A percentile compares a stretch with the other conserved stretches of the same genome.
Evolutionary conservation across 2,888 invertebrate species (phyloP).

Genomic region (Chaitophorus viminalis): DNA sequence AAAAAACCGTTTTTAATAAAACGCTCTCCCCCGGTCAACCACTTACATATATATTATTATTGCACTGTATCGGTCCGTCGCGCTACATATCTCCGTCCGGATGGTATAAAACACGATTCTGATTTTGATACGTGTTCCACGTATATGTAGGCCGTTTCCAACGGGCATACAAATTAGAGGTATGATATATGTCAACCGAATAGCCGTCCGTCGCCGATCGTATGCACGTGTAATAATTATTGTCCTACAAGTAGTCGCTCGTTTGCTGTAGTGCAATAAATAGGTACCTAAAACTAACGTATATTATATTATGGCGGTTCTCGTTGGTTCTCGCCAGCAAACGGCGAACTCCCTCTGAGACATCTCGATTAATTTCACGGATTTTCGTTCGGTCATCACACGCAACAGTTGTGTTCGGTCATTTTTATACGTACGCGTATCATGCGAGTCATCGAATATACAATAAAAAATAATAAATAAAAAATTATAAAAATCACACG

Average conservation of each 20-base stretch:
- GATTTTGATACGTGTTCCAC: background rate
- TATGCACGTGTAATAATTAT: background rate
- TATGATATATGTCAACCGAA: background rate
- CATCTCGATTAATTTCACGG: conserved; percentile 15
- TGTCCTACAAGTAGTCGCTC: background rate
- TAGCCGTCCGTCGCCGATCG: background rate
- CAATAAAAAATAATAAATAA: background rate
- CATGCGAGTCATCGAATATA: background rate
- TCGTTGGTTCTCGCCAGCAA: too few relatives aligned
- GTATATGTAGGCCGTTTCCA: conserved; percentile 26
- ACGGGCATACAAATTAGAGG: conserved; percentile 37
- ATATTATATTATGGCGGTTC: too few relatives aligned
- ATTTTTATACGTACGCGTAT: background rate
- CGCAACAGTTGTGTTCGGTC: background rate
- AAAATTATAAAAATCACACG: background rate
- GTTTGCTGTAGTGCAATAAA: too few relatives aligned
- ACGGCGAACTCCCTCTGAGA: background rate
- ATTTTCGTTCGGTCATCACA: conserved; percentile 17
- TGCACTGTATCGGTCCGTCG: background rate
- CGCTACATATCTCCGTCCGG: background rate
- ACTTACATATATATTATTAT: too few relatives aligned
- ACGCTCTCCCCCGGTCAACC: background rate
- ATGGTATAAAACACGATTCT: too few relatives aligned
- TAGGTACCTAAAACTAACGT: too few relatives aligned
- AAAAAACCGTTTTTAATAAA: conserved; percentile 12